Evolutionary conservation across 2,888 invertebrate genomes (phyloP).

Genomic region (Philopedon plagiatum): DNA sequence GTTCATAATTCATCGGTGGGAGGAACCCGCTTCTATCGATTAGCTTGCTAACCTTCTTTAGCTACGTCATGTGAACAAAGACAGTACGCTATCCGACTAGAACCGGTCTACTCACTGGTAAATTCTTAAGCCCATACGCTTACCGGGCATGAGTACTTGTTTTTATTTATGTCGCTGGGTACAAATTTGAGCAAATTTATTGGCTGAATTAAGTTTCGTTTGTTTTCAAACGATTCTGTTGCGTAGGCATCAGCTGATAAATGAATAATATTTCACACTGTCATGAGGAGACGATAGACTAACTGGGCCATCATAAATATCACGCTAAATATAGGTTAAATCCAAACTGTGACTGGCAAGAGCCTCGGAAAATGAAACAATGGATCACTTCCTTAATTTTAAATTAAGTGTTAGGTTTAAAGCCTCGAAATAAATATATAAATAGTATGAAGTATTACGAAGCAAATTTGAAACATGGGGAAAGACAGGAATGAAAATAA

Average conservation of each 20-base stretch:
- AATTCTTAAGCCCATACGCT: too few species aligned
- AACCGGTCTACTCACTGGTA: too few species aligned
- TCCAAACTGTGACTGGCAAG: slow-evolving; percentile 37
- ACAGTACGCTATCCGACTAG: too few species aligned
- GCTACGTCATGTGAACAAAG: too few species aligned
- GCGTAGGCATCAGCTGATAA: background rate
- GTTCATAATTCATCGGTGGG: too few species aligned
- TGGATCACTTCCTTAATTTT: slow-evolving; percentile 53
- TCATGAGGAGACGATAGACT: background rate
- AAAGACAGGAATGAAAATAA: background rate
- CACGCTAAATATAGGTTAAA: slow-evolving; percentile 38
- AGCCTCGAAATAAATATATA: slow-evolving; percentile 22
- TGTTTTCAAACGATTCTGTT: too few species aligned
- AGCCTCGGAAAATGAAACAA: slow-evolving; percentile 49
- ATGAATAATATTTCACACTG: background rate
- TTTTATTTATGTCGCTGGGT: too few species aligned
- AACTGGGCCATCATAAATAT: slow-evolving; percentile 26
- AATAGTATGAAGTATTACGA: slow-evolving; percentile 3
- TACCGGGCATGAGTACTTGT: too few species aligned
- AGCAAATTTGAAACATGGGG: background rate
- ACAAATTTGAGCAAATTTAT: too few species aligned
- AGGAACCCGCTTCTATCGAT: too few species aligned
- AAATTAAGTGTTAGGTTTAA: slow-evolving; percentile 34
- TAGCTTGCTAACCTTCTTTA: too few species aligned
- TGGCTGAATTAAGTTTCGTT: too few species aligned